Evolutionary conservation across 37 sponge, comb jelly and placozoan genomes (phyloP).

Genomic region (Aplysina aerophoba): DNA sequence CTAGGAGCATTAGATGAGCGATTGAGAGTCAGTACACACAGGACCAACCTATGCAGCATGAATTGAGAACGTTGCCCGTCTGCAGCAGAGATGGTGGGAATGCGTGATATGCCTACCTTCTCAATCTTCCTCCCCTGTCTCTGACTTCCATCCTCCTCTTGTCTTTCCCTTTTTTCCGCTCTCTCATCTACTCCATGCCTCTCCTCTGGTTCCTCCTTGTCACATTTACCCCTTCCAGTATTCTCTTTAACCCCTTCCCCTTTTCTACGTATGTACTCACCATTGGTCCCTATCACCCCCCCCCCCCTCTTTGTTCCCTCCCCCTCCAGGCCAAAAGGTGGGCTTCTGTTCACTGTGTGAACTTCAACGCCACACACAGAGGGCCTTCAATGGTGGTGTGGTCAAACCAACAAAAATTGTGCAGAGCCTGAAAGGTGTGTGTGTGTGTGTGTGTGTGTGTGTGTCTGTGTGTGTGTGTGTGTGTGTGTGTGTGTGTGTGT

Average conservation of each 20-base stretch:
- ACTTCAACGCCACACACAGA: constrained; percentile 62
- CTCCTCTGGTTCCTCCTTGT: neutral
- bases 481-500: neutral
- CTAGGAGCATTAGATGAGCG: no score
- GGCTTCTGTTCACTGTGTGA: constrained; percentile 98
- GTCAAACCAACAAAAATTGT: constrained; percentile 84
- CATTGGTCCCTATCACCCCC: no score
- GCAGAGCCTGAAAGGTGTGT: constrained; percentile 80
- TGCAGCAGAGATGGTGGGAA: no score
- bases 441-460: neutral
- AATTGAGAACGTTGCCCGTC: no score
- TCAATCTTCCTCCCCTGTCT: no score
- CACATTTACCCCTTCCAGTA: no score
- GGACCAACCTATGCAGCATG: no score
- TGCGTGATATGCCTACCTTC: no score
- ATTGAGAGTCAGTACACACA: no score
- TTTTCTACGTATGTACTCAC: no score
- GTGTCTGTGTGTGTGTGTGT: neutral
- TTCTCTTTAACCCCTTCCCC: no score
- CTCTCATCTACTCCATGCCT: neutral
- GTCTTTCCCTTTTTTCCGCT: neutral
- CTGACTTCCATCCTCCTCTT: neutral
- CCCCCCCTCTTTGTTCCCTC: neutral
- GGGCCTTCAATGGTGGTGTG: constrained; percentile 47
- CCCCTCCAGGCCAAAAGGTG: constrained; percentile 43